phyloP scores from a whole-genome alignment of 2,797 vertebrate species.

The Lepilemur septentrionalis region DNA sequence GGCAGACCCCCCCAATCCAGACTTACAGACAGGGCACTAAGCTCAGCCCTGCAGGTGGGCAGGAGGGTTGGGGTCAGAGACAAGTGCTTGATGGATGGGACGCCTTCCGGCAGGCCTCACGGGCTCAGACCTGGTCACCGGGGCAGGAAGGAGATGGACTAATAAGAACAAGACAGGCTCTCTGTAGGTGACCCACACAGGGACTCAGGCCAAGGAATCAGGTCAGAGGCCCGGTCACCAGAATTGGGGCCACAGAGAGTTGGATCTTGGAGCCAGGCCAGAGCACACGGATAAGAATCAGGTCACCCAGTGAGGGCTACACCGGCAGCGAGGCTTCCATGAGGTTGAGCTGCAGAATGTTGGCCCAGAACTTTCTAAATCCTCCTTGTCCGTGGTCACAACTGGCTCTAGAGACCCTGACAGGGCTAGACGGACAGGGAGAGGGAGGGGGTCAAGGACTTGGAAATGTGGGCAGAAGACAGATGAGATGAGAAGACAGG shows the following conservation, averaged over 20 bases:
- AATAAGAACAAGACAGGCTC: not conserved
- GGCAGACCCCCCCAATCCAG: not conserved
- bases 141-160: not conserved
- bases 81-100: no score
- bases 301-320: not conserved
- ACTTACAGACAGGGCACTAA: not conserved
- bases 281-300: not conserved
- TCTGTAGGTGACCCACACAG: not conserved
- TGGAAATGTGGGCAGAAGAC: not conserved
- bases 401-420: not conserved
- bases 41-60: not conserved
- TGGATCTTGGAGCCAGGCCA: not conserved
- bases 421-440: not conserved
- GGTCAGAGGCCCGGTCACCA: not conserved
- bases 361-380: not conserved
- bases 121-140: not conserved
- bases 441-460: not conserved
- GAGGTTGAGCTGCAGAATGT: not conserved
- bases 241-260: not conserved
- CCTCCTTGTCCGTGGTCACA: not conserved
- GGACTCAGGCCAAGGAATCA: not conserved
- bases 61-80: not conserved
- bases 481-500: not conserved
- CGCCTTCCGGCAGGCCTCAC: not conserved
- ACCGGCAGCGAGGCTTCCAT: not conserved